A percentile compares a stretch with the other conserved stretches of the same genome.
Conservation (phyloP, 2,888 invertebrate species). For the Ctena decussata region DNA sequence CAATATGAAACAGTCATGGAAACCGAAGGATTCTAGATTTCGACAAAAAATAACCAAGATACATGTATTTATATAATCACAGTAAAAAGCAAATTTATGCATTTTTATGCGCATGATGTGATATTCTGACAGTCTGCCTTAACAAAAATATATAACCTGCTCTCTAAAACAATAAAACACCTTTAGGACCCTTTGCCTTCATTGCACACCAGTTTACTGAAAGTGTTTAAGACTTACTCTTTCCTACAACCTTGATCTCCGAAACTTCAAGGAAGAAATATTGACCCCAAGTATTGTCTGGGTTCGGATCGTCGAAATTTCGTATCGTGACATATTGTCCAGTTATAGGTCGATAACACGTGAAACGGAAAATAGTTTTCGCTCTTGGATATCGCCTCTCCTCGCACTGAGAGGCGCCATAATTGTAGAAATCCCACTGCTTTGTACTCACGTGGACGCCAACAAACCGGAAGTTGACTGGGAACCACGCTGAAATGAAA, state of each 20-base stretch:
- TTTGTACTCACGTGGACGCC: constrained; percentile 53
- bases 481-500: constrained; percentile 57
- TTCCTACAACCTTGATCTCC: constrained; percentile 52
- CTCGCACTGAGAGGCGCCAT: constrained; percentile 58
- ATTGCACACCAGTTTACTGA: no score
- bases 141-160: no score
- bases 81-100: no score
- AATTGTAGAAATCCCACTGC: constrained; percentile 61
- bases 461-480: constrained; percentile 44
- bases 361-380: constrained; percentile 19
- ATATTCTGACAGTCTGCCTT: no score
- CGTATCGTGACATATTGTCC: constrained; percentile 59
- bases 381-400: constrained; percentile 48
- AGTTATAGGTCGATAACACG: constrained; percentile 41
- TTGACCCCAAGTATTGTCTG: constrained; percentile 13
- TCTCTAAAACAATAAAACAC: no score
- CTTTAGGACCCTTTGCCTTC: no score
- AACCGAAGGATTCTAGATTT: no score
- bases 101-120: no score
- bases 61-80: no score
- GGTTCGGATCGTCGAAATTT: constrained; percentile 59
- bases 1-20: no score
- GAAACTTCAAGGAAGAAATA: constrained; percentile 37
- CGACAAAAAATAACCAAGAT: no score
- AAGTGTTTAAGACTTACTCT: constrained; percentile 50